Conservation (phyloP, 2,797 vertebrate species). For the Alfaro cultratus region DNA sequence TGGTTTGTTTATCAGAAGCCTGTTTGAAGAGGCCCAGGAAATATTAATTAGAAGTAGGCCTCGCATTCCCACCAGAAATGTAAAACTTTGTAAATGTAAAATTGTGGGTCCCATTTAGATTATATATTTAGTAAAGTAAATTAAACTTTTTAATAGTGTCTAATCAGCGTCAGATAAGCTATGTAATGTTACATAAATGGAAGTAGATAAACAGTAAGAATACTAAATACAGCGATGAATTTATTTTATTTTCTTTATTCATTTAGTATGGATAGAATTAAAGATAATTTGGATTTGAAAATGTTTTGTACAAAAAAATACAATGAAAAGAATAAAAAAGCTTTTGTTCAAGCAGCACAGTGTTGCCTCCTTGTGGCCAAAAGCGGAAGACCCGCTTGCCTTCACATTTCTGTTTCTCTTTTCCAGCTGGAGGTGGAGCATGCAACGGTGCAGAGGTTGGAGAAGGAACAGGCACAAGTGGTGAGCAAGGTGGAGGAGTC, state of each 20-base stretch:
- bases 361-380: slow-evolving; percentile 74
- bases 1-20: not conserved
- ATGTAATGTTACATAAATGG: not conserved
- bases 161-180: not conserved
- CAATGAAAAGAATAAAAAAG: not conserved
- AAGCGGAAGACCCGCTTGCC: slow-evolving; percentile 13
- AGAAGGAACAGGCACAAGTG: slow-evolving; percentile 88
- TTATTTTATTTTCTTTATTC: too few species aligned
- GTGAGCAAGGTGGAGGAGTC: slow-evolving; percentile 89
- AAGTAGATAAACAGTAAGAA: not conserved
- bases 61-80: not conserved
- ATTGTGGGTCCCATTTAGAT: not conserved
- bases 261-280: not conserved
- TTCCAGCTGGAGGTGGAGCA: slow-evolving; percentile 77
- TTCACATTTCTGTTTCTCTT: slow-evolving; percentile 24
- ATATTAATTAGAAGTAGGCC: not conserved
- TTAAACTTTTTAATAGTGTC: not conserved
- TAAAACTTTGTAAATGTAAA: not conserved
- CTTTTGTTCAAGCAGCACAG: slow-evolving; percentile 7
- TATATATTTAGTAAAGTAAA: not conserved
- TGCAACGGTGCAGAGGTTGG: slow-evolving; percentile 86
- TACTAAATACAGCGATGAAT: not conserved
- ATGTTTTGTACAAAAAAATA: not conserved
- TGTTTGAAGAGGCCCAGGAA: not conserved
- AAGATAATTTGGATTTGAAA: not conserved